Evolutionary conservation across 23 tunicate species (phyloP).

Genomic region (Trididemnum clinides): DNA sequence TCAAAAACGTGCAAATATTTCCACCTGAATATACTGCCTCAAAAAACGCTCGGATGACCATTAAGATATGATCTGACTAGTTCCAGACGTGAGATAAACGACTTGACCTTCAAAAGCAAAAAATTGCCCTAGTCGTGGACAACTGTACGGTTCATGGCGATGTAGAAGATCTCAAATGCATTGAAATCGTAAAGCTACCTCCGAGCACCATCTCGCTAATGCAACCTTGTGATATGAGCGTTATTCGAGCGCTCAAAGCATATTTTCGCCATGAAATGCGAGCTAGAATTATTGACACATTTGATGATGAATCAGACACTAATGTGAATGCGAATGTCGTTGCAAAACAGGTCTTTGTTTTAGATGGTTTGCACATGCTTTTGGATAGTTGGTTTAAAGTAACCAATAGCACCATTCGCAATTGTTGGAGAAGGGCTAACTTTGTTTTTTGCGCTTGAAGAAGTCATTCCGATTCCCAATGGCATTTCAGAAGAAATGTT

Average conservation of each 20-base stretch:
- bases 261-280: slow-evolving; percentile 23
- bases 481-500: slow-evolving; percentile 8
- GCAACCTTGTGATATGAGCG: slow-evolving; percentile 26
- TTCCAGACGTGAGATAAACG: slow-evolving; percentile 10
- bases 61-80: slow-evolving; percentile 8
- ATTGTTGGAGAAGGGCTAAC: neutral
- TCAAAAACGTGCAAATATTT: slow-evolving; percentile 14
- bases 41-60: slow-evolving; percentile 14
- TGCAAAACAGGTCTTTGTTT: slow-evolving; percentile 8
- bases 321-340: neutral
- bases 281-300: slow-evolving; percentile 16
- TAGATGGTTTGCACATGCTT: slow-evolving; percentile 24
- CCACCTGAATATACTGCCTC: neutral
- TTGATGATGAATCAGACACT: neutral
- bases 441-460: slow-evolving; percentile 5
- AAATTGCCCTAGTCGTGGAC: slow-evolving; percentile 3
- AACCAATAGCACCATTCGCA: slow-evolving; percentile 6
- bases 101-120: neutral
- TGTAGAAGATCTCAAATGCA: slow-evolving; percentile 18
- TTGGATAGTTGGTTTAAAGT: neutral
- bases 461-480: slow-evolving; percentile 16
- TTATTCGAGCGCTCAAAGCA: slow-evolving; percentile 8
- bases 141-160: slow-evolving; percentile 22
- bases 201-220: slow-evolving; percentile 32
- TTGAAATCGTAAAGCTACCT: slow-evolving; percentile 28